A percentile compares a stretch with the other conserved stretches of the same genome.
phyloP scores from a whole-genome alignment of 1,140 invertebrate species.

The Psix sp. region DNA sequence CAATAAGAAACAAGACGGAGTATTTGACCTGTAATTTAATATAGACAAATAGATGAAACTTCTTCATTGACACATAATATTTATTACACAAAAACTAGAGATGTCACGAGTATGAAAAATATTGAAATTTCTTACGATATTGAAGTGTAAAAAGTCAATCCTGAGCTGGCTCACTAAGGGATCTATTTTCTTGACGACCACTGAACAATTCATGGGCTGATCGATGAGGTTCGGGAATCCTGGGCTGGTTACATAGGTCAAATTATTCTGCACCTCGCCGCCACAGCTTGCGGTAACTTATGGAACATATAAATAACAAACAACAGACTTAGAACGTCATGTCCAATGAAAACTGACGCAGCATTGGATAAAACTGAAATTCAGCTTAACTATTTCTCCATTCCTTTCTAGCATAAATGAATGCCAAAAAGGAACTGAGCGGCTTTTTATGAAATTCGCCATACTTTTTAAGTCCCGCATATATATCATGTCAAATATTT shows the following conservation, averaged over 20 bases:
- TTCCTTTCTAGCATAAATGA: not conserved
- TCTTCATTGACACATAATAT: not conserved
- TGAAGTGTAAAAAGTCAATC: constrained; percentile 88
- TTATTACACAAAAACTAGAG: not conserved
- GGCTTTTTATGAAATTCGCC: too few species aligned
- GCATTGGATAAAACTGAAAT: not conserved
- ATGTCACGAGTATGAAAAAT: constrained; percentile 13
- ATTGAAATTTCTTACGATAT: constrained; percentile 80
- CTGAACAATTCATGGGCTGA: constrained; percentile 81
- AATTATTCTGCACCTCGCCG: constrained; percentile 85
- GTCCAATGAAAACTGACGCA: constrained; percentile 24
- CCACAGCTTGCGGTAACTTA: constrained; percentile 87
- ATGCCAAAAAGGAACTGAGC: too few species aligned
- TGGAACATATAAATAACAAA: constrained; percentile 62
- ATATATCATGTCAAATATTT: too few species aligned
- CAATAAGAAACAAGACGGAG: too few species aligned
- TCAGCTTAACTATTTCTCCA: not conserved
- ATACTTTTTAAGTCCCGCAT: too few species aligned
- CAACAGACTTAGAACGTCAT: constrained; percentile 31
- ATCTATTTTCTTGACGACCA: constrained; percentile 84
- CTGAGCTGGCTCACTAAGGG: constrained; percentile 86
- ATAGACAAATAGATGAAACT: not conserved
- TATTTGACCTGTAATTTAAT: too few species aligned
- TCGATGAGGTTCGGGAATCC: constrained; percentile 86
- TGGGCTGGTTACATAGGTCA: constrained; percentile 90